Evolutionary conservation across 2,888 invertebrate genomes (phyloP).

Genomic region (Drosophila dives): DNA sequence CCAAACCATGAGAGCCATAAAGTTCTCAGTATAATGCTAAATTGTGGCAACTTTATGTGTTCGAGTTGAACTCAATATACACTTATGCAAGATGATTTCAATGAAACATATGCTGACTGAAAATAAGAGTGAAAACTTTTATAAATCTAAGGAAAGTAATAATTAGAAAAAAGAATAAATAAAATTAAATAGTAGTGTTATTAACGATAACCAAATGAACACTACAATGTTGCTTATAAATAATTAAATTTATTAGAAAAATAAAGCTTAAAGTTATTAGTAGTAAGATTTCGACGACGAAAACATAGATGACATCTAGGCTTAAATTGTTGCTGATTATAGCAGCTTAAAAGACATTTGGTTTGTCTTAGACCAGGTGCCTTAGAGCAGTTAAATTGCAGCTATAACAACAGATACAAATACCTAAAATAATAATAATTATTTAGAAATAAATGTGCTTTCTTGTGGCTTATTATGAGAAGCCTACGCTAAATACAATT

Average conservation of each 20-base stretch:
- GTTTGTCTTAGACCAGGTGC: not conserved
- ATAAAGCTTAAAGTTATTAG: not conserved
- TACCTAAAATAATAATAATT: not conserved
- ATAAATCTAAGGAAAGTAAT: not conserved
- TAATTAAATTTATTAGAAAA: not conserved
- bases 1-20: constrained; percentile 19
- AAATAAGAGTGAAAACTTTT: not conserved
- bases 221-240: not conserved
- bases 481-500: not conserved
- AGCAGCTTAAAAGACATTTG: not conserved
- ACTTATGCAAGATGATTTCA: constrained; percentile 4
- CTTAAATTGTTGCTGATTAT: not conserved
- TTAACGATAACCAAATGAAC: not conserved
- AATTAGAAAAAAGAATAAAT: not conserved
- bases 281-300: not conserved
- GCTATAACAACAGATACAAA: not conserved
- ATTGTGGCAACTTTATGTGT: constrained; percentile 1
- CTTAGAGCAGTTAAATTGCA: not conserved
- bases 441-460: not conserved
- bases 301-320: not conserved
- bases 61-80: constrained; percentile 19
- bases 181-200: not conserved
- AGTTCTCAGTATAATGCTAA: not conserved
- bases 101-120: not conserved
- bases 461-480: not conserved